Conservation (phyloP, 37 sponge, comb jelly and placozoan species). For the Corticium candelabrum region DNA sequence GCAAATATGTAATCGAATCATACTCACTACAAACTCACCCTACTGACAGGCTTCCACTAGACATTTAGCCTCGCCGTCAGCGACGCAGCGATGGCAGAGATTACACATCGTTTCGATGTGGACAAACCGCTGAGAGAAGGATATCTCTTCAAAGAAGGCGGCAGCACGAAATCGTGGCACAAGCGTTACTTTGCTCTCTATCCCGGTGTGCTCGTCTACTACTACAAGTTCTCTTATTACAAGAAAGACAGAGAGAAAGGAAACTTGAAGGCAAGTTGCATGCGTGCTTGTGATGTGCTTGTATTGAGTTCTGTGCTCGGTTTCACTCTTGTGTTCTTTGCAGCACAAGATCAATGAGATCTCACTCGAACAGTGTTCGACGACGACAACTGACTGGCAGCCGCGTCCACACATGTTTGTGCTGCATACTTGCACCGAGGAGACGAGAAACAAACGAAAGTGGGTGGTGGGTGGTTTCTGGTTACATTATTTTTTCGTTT, state of each 20-base stretch:
- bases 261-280: conserved; percentile 27
- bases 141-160: conserved; percentile 49
- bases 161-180: conserved; percentile 48
- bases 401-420: not conserved
- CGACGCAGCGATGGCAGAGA: no score
- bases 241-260: conserved; percentile 29
- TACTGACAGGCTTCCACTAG: no score
- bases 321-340: not conserved
- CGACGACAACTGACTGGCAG: not conserved
- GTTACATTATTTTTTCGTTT: no score
- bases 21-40: no score
- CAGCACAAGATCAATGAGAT: not conserved
- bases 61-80: no score
- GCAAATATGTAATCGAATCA: no score
- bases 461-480: no score
- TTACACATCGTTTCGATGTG: conserved; percentile 38
- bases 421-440: not conserved
- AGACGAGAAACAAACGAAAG: not conserved
- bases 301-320: no score
- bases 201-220: conserved; percentile 64
- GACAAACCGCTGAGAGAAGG: conserved; percentile 45
- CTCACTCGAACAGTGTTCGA: not conserved
- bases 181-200: conserved; percentile 65
- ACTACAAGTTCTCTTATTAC: conserved; percentile 34
- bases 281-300: no score